A percentile compares a stretch with the other conserved stretches of the same genome.
phyloP scores from a whole-genome alignment of 2,888 invertebrate genomes.

The Conistra vaccinii region DNA sequence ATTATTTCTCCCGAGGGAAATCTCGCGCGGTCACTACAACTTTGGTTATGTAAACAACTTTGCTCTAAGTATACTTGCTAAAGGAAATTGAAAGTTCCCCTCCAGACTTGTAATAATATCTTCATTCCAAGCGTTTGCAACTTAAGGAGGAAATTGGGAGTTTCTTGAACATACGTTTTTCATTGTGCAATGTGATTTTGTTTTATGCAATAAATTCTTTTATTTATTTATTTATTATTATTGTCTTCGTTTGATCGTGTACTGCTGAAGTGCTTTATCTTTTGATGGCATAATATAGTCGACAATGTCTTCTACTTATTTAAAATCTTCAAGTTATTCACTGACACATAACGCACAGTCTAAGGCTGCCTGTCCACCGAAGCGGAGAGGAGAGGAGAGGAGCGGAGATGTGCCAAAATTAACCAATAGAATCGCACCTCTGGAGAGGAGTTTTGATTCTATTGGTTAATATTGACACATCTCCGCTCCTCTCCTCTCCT shows the following conservation, averaged over 20 bases:
- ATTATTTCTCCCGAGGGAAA: conserved; percentile 32
- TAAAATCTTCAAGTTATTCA: not conserved
- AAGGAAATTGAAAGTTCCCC: conserved; percentile 41
- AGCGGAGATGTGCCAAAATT: no score
- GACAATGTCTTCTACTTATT: not conserved
- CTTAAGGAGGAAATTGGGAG: conserved; percentile 28
- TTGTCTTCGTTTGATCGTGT: conserved; percentile 10
- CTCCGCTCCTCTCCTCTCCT: no score
- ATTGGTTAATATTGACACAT: no score
- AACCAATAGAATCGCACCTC: no score
- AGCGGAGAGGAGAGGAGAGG: no score
- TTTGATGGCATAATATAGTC: not conserved
- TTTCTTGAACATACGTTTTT: conserved; percentile 5
- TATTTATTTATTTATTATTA: no score
- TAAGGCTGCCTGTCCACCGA: no score
- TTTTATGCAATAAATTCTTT: no score
- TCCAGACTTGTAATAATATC: conserved; percentile 24
- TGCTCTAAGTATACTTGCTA: conserved; percentile 11
- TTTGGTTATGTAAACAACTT: conserved; percentile 23
- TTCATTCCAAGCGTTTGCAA: conserved; percentile 7
- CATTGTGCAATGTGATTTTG: no score
- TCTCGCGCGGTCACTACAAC: conserved; percentile 21
- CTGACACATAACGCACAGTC: not conserved
- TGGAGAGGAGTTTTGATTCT: no score
- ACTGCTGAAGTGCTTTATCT: not conserved